Conservation (phyloP, 2,113 vertebrate species). For the Gymnogyps californianus region DNA sequence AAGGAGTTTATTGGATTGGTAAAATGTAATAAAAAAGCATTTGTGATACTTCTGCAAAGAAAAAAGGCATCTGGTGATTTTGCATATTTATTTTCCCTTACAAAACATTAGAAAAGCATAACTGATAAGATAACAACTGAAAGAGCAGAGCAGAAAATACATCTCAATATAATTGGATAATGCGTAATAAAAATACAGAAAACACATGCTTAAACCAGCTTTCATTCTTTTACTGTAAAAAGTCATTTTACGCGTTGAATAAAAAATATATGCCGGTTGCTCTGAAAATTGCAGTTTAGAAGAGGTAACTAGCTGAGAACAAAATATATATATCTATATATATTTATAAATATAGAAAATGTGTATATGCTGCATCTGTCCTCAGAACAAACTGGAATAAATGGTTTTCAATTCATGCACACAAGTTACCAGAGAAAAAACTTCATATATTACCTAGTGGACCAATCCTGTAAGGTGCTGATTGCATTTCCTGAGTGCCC, state of each 20-base stretch:
- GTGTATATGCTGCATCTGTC: conserved; percentile 55
- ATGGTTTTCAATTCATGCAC: conserved; percentile 25
- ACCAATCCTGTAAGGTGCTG: conserved; percentile 43
- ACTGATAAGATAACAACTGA: conserved; percentile 63
- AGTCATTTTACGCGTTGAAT: conserved; percentile 44
- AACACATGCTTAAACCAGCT: conserved; percentile 69
- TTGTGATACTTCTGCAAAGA: conserved; percentile 72
- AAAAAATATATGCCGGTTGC: conserved; percentile 63
- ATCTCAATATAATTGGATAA: conserved; percentile 70
- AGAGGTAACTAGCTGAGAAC: conserved; percentile 61
- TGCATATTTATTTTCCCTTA: conserved; percentile 73
- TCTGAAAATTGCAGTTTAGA: conserved; percentile 54
- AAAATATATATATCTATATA: conserved; percentile 61
- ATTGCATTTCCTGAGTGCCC: conserved; percentile 23
- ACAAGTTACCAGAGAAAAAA: conserved; percentile 47
- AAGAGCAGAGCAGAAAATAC: conserved; percentile 65
- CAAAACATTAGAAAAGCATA: conserved; percentile 68
- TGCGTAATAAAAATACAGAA: conserved; percentile 70
- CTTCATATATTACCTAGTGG: conserved; percentile 28
- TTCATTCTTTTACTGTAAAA: conserved; percentile 63
- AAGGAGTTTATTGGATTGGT: conserved; percentile 70
- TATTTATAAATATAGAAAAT: conserved; percentile 67
- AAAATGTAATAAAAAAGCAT: conserved; percentile 71
- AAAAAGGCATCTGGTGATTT: conserved; percentile 66
- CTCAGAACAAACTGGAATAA: conserved; percentile 52